phyloP scores from a whole-genome alignment of 2,797 vertebrate species.

The Acipenser oxyrinchus region DNA sequence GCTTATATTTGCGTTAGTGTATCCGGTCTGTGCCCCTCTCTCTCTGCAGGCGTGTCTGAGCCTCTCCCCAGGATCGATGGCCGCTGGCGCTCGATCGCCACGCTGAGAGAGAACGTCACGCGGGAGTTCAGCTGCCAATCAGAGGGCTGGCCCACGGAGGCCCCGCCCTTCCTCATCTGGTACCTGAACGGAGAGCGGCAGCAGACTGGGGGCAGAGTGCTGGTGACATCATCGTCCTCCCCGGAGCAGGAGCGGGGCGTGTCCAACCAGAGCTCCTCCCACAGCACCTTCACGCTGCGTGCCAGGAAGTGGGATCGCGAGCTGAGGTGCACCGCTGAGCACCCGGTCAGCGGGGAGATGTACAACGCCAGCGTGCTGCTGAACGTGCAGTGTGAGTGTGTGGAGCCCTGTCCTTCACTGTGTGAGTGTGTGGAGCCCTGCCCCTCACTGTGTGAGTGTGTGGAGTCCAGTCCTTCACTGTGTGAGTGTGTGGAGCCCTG shows the following conservation, averaged over 20 bases:
- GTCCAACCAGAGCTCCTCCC: constrained; percentile 31
- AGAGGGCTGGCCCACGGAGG: constrained; percentile 41
- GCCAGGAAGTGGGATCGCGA: constrained; percentile 60
- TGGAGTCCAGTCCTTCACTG: too few species aligned
- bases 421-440: background rate
- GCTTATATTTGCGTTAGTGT: background rate
- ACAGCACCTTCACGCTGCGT: constrained; percentile 61
- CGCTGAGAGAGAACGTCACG: constrained; percentile 62
- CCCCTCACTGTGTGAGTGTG: too few species aligned
- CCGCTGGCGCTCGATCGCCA: constrained; percentile 41
- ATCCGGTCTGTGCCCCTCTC: background rate
- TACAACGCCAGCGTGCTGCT: constrained; percentile 71
- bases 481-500: too few species aligned
- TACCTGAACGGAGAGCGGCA: constrained; percentile 71
- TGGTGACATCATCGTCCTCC: constrained; percentile 29
- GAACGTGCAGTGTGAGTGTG: constrained; percentile 79
- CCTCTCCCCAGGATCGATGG: constrained; percentile 56
- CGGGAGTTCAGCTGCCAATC: constrained; percentile 68
- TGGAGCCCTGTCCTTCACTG: too few species aligned
- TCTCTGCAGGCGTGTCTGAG: constrained; percentile 43
- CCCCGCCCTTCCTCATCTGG: constrained; percentile 61
- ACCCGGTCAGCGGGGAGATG: constrained; percentile 50
- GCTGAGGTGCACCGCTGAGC: constrained; percentile 68
- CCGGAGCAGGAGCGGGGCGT: constrained; percentile 8
- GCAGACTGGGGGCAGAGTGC: constrained; percentile 35